Conservation (phyloP, 2,113 vertebrate species). For the Procavia capensis region DNA sequence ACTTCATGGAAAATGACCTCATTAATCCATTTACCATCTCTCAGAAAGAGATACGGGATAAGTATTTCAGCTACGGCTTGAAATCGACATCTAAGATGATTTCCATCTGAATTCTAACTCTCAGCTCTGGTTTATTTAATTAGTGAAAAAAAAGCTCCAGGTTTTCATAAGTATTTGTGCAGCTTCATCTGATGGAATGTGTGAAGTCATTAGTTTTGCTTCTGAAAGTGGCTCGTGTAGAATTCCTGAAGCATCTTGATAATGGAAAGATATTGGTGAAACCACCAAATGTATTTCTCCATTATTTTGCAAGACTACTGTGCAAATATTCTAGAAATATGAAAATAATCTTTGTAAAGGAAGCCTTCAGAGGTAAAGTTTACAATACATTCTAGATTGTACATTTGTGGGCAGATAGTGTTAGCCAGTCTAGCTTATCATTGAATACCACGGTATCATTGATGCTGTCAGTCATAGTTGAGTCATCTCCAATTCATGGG, state of each 20-base stretch:
- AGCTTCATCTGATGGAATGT: background rate
- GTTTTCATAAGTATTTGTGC: background rate
- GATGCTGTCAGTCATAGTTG: too few relatives aligned
- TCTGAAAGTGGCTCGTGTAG: conserved; percentile 32
- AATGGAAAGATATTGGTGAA: background rate
- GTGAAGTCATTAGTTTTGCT: background rate
- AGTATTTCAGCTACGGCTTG: conserved; percentile 33
- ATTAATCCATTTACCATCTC: conserved; percentile 53
- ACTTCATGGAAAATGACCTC: conserved; percentile 69
- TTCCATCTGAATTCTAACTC: background rate
- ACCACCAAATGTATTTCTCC: background rate
- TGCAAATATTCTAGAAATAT: background rate
- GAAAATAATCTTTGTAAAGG: background rate
- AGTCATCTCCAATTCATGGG: too few relatives aligned
- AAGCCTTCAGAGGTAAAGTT: background rate
- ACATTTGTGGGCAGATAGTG: background rate
- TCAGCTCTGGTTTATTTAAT: background rate
- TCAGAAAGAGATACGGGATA: conserved; percentile 30
- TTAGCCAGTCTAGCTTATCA: background rate
- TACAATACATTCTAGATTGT: background rate
- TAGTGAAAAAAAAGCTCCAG: background rate
- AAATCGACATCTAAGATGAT: conserved; percentile 28
- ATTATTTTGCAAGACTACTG: background rate
- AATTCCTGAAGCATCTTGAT: background rate
- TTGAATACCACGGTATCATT: background rate